phyloP scores from a whole-genome alignment of 35 echinoderm and acorn worm species.

The Holothuria glaberrima region DNA sequence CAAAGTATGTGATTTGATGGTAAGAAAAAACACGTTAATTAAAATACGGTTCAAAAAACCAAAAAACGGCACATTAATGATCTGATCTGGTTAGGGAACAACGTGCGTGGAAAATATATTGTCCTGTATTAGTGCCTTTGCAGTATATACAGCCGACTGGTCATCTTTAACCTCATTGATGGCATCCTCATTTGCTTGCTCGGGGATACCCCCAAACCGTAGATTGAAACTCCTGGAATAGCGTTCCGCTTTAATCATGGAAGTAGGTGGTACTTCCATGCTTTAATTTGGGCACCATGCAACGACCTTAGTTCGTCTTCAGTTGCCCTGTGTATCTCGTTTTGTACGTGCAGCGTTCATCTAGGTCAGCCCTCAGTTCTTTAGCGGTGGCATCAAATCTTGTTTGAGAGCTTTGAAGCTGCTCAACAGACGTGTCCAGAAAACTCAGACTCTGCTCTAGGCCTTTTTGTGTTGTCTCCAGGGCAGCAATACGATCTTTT shows the following conservation, averaged over 20 bases:
- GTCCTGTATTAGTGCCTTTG: background rate
- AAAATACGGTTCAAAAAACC: too few species aligned
- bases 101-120: too few species aligned
- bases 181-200: background rate
- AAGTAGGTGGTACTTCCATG: too few species aligned
- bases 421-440: background rate
- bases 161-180: background rate
- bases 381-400: background rate
- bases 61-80: too few species aligned
- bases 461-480: too few species aligned
- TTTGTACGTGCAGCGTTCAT: background rate
- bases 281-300: background rate
- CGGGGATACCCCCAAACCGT: slow-evolving; percentile 21
- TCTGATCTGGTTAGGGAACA: too few species aligned
- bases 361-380: background rate
- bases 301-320: background rate
- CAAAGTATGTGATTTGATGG: too few species aligned
- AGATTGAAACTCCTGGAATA: slow-evolving; percentile 22
- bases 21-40: too few species aligned
- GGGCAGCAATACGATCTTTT: background rate
- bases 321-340: background rate
- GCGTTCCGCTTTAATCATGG: too few species aligned
- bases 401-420: background rate
- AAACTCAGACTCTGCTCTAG: slow-evolving; percentile 1
- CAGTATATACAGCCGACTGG: too few species aligned